These are phyloP conservation scores for Murina feae DNA, from an alignment of 2,113 vertebrate genomes.

Conservation along the genomic window DNA sequence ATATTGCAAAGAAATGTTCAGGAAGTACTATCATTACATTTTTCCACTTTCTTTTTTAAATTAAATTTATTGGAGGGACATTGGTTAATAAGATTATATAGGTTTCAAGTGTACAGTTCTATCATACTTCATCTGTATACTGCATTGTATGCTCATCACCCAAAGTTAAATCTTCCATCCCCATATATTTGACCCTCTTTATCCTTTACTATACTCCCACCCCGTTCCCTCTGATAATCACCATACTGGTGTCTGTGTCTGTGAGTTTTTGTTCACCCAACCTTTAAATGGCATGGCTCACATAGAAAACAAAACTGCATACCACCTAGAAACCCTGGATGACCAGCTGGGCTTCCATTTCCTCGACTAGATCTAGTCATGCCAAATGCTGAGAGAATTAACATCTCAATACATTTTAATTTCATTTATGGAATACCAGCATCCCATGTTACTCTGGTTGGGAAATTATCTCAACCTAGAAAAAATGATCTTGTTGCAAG, in stretches of 20 bases:
- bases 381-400: neutral
- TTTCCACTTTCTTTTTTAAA: neutral
- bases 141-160: neutral
- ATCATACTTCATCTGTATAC: neutral
- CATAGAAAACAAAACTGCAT: neutral
- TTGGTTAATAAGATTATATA: neutral
- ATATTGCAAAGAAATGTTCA: neutral
- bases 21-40: neutral
- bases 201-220: neutral
- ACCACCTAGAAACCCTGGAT: neutral
- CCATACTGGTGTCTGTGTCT: neutral
- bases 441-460: neutral
- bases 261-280: neutral
- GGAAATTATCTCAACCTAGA: neutral
- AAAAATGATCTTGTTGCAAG: neutral
- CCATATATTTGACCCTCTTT: neutral
- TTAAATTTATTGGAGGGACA: neutral
- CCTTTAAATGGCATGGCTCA: neutral
- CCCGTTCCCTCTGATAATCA: neutral
- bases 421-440: neutral
- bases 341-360: neutral
- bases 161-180: neutral
- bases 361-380: neutral
- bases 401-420: neutral
- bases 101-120: neutral